phyloP scores from a whole-genome alignment of 30 jellyfish, hydroid and myxozoan species.

The Hydractinia symbiolongicarpus region DNA sequence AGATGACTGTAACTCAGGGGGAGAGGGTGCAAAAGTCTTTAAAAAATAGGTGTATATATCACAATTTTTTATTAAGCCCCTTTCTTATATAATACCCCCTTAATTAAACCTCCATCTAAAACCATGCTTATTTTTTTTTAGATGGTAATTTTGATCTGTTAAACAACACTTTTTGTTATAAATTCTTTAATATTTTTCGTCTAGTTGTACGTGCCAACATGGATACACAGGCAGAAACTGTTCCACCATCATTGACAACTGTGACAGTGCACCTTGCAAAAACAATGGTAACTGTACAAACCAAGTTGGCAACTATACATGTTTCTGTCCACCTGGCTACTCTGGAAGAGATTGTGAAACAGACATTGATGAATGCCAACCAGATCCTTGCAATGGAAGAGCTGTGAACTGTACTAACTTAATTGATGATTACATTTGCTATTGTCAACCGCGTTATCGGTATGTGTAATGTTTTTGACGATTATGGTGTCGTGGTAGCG shows the following conservation, averaged over 20 bases:
- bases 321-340: slow-evolving; percentile 73
- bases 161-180: not conserved
- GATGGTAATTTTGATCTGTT: not conserved
- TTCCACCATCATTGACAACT: slow-evolving; percentile 45
- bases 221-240: slow-evolving; percentile 67
- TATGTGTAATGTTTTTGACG: slow-evolving; percentile 8
- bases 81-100: too few relatives aligned
- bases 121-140: not conserved
- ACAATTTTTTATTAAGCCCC: too few relatives aligned
- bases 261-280: slow-evolving; percentile 53
- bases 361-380: slow-evolving; percentile 66
- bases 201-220: slow-evolving; percentile 43
- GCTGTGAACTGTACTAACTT: slow-evolving; percentile 64
- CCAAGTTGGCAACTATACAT: slow-evolving; percentile 43
- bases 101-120: too few relatives aligned
- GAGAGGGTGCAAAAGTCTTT: too few relatives aligned
- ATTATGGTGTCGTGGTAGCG: not conserved
- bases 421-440: slow-evolving; percentile 61
- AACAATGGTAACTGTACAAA: slow-evolving; percentile 68
- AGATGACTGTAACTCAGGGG: too few relatives aligned
- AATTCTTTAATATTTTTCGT: not conserved
- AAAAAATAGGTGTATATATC: too few relatives aligned
- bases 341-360: slow-evolving; percentile 62
- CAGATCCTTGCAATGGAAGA: slow-evolving; percentile 64
- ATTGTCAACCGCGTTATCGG: slow-evolving; percentile 86